Percentiles rank a stretch among this genome's conserved stretches.
Evolutionary conservation across 2,797 vertebrate genomes (phyloP).

Genomic region (Austrolebias charrua): DNA sequence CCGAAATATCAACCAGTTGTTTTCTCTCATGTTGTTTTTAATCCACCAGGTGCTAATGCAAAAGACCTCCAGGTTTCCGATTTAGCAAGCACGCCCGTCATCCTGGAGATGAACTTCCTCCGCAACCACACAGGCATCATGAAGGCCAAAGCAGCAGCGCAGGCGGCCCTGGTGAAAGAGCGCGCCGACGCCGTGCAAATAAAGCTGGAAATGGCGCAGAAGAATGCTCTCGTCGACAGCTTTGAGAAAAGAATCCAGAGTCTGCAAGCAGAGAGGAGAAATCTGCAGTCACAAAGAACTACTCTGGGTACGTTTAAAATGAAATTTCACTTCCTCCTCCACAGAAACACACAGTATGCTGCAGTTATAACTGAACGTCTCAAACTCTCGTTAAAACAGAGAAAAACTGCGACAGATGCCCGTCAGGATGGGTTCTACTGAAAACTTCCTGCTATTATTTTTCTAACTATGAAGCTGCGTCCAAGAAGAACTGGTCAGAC

Average conservation of each 20-base stretch:
- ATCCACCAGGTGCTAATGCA: slow-evolving; percentile 57
- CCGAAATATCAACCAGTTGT: not conserved
- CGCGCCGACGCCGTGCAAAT: not conserved
- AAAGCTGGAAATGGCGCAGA: slow-evolving; percentile 36
- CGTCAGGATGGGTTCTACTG: slow-evolving; percentile 50
- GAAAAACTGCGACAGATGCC: slow-evolving; percentile 64
- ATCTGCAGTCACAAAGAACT: slow-evolving; percentile 36
- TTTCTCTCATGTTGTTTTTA: slow-evolving; percentile 11
- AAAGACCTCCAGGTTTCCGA: slow-evolving; percentile 29
- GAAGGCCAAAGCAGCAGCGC: slow-evolving; percentile 20
- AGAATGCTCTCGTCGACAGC: slow-evolving; percentile 16
- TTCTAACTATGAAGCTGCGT: slow-evolving; percentile 11
- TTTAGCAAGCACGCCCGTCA: slow-evolving; percentile 23
- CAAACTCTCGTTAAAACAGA: slow-evolving; percentile 46
- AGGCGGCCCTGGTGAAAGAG: slow-evolving; percentile 31
- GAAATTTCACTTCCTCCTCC: too few species aligned
- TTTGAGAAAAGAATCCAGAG: slow-evolving; percentile 40
- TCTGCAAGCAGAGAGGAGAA: slow-evolving; percentile 27
- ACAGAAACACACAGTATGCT: not conserved
- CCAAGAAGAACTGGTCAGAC: too few species aligned
- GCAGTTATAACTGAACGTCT: not conserved
- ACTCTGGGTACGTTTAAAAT: slow-evolving; percentile 54
- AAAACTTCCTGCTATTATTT: slow-evolving; percentile 68
- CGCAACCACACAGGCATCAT: slow-evolving; percentile 51
- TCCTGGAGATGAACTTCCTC: slow-evolving; percentile 56